Percentiles rank a stretch among this genome's conserved stretches.
phyloP scores from a whole-genome alignment of 1,140 invertebrate species.

The Ceratina australensis region DNA sequence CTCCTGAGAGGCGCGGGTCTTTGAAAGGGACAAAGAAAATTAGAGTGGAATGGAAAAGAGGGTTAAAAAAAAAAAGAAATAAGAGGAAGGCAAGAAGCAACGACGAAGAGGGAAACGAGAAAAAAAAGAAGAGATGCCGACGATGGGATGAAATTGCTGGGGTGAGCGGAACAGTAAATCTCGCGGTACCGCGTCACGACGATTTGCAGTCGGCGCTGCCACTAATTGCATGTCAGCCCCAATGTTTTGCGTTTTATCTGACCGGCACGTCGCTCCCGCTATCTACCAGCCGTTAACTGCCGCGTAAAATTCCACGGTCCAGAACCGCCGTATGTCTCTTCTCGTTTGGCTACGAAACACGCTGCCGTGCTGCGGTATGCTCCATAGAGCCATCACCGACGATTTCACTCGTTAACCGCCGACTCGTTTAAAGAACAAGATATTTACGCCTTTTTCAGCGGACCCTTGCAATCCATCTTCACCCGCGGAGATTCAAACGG shows the following conservation, averaged over 20 bases:
- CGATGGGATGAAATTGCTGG: constrained; percentile 12
- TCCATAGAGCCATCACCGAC: constrained; percentile 47
- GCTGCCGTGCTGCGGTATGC: neutral
- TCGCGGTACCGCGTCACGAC: constrained; percentile 40
- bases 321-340: constrained; percentile 25
- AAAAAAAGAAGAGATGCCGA: no score
- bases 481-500: neutral
- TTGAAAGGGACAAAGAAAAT: constrained; percentile 30
- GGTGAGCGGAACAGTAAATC: constrained; percentile 44
- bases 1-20: neutral
- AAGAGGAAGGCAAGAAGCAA: neutral
- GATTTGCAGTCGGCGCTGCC: constrained; percentile 54
- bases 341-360: no score
- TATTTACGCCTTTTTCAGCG: neutral
- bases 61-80: constrained; percentile 10
- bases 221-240: constrained; percentile 60
- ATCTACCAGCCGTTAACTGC: constrained; percentile 56
- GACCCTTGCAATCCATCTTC: neutral
- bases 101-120: neutral
- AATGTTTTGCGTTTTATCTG: constrained; percentile 63
- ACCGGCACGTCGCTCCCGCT: constrained; percentile 31
- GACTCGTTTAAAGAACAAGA: constrained; percentile 29
- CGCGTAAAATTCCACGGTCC: constrained; percentile 50
- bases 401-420: constrained; percentile 40
- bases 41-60: constrained; percentile 17